Evolutionary conservation across 2,797 vertebrate genomes (phyloP).

Genomic region (Myotis vivesi): DNA sequence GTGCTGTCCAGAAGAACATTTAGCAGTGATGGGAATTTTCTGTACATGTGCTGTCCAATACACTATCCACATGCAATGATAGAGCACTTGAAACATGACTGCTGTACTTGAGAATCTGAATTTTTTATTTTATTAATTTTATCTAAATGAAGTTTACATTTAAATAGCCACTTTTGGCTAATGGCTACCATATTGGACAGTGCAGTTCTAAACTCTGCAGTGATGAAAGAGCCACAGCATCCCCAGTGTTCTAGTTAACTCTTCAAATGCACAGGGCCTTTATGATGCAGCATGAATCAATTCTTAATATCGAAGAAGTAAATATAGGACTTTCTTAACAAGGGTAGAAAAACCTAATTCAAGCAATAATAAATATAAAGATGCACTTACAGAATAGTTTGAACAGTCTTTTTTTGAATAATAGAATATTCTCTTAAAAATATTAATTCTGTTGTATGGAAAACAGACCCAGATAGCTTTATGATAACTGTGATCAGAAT

Average conservation of each 20-base stretch:
- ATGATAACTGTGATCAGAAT: neutral
- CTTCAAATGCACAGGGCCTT: neutral
- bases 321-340: neutral
- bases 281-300: neutral
- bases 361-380: slow-evolving; percentile 8
- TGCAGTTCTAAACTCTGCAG: slow-evolving; percentile 71
- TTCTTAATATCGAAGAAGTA: neutral
- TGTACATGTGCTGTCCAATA: no score
- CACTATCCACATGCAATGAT: neutral
- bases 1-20: neutral
- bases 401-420: slow-evolving; percentile 52
- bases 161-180: neutral
- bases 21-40: neutral
- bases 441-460: neutral
- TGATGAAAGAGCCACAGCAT: slow-evolving; percentile 81
- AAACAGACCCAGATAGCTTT: neutral
- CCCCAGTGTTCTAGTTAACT: slow-evolving; percentile 83
- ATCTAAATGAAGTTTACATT: neutral
- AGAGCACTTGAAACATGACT: neutral
- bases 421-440: neutral
- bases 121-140: neutral
- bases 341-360: neutral
- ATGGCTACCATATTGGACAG: neutral
- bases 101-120: neutral
- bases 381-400: slow-evolving; percentile 21